Conservation (phyloP, 2,797 vertebrate species). For the Acanthurus leucopareius region DNA sequence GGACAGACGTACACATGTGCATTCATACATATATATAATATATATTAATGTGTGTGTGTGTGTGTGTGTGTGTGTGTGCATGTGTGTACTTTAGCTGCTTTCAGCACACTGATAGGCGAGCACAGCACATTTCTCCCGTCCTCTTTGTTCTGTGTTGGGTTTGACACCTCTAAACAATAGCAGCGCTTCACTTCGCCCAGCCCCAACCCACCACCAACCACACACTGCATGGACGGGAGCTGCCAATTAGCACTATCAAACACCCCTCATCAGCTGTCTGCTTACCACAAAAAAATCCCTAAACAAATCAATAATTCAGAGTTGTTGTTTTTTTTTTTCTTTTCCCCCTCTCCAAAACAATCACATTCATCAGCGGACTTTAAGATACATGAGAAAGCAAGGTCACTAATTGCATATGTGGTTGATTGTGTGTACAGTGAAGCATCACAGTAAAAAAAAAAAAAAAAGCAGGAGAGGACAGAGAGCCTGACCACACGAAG, state of each 20-base stretch:
- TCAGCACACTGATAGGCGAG: constrained; percentile 74
- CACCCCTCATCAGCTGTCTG: constrained; percentile 81
- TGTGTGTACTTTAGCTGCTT: constrained; percentile 56
- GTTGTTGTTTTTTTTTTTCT: constrained; percentile 49
- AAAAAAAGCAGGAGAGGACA: background rate
- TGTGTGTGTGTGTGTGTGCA: background rate
- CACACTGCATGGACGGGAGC: constrained; percentile 78
- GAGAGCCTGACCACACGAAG: constrained; percentile 12
- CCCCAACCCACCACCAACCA: constrained; percentile 78
- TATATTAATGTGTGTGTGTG: constrained; percentile 16
- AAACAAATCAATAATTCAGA: constrained; percentile 76
- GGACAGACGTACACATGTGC: constrained; percentile 48
- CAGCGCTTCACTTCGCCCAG: constrained; percentile 78
- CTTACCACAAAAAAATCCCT: constrained; percentile 55
- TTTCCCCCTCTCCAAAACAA: constrained; percentile 48
- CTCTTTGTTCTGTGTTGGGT: constrained; percentile 86
- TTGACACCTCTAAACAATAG: constrained; percentile 88
- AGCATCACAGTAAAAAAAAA: background rate
- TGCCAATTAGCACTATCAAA: constrained; percentile 86
- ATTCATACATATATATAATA: constrained; percentile 40
- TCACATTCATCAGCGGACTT: constrained; percentile 54
- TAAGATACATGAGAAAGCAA: constrained; percentile 11
- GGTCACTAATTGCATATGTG: constrained; percentile 39
- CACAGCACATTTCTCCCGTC: constrained; percentile 80
- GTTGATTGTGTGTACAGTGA: constrained; percentile 29